Evolutionary conservation across 2,888 invertebrate genomes (phyloP).

Genomic region (Dasysyrphus tricinctus): DNA sequence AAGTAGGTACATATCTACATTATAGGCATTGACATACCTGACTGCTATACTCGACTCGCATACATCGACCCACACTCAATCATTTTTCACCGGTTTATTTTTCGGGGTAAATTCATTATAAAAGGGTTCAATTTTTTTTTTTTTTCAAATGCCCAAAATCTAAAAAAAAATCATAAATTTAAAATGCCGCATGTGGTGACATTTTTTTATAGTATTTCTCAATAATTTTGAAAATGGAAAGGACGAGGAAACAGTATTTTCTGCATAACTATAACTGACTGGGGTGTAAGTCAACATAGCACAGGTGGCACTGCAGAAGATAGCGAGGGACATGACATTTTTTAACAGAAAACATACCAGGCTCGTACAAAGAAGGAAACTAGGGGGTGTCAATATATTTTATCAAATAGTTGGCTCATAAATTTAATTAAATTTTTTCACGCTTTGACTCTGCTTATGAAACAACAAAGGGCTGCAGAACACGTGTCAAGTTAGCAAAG

Average conservation of each 20-base stretch:
- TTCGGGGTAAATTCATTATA: conserved; percentile 54
- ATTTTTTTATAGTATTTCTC: conserved; percentile 27
- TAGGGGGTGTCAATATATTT: too few relatives aligned
- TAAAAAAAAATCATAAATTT: conserved; percentile 70
- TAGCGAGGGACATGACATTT: background rate
- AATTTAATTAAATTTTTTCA: too few relatives aligned
- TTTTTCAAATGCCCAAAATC: conserved; percentile 47
- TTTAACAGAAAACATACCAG: background rate
- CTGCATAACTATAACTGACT: conserved; percentile 28
- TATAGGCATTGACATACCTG: background rate
- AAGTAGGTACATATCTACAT: background rate
- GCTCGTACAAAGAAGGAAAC: background rate
- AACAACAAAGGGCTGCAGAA: too few relatives aligned
- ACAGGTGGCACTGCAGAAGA: background rate
- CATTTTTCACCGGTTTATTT: background rate
- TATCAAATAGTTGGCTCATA: too few relatives aligned
- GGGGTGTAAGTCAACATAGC: conserved; percentile 3
- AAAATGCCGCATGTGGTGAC: conserved; percentile 74
- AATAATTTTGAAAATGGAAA: conserved; percentile 32
- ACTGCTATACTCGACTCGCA: background rate
- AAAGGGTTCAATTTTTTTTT: conserved; percentile 22
- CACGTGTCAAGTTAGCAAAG: too few relatives aligned
- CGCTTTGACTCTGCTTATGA: too few relatives aligned
- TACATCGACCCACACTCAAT: too few relatives aligned
- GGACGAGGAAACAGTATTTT: conserved; percentile 7